Base-by-base conservation (phyloP, 2,888 invertebrate genomes). In the Priapulus caudatus region DNA sequence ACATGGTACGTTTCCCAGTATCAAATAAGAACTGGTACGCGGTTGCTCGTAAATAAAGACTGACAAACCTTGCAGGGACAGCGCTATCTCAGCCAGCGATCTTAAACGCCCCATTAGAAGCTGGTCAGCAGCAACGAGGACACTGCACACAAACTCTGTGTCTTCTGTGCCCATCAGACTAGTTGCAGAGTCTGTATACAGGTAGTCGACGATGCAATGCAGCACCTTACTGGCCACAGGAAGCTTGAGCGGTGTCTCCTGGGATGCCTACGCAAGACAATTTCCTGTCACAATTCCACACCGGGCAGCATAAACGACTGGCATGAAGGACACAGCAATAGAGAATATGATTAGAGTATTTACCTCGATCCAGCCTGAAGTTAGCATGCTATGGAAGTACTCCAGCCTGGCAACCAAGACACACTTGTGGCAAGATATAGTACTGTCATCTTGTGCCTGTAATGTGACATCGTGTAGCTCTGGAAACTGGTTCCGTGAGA, bases 381-480 rank as follows among this genome's bases (percentile, higher is more conserved):
- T 79, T 61, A 89, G 82, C 84, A 90, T 85, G 62, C 82, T 82
- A 55, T 80, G 79, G 67, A 90, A 90, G 70, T 89, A 90, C 58
- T 89, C 87, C n/a, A 85, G 72, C 23, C 87, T 72, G 0, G 86
- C 82, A 0, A 82, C 81, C 18, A 90, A 70, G n/a, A 90, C 73
- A 65, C 87, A 89, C 64, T 82, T 83, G 67, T 90, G 89, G 0
- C 85, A 87, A 0, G 75, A 68, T 20, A 86, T 67, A 45, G 63
- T 58, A n/a, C 58, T 59, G 19, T 66, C 69, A 59, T 74, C 74
- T 24, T 66, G 66, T 44, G 71, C 77, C 33, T 77, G 74, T 23
- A 84, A 79, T 44, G 72, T 74, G 0, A 83, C 79, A 66, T 84
- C 83, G 57, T 75, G 78, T 1, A 83, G 70, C 10, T 77, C 76